phyloP scores from a whole-genome alignment of 2,888 invertebrate species.

The Spilosoma lubricipeda region DNA sequence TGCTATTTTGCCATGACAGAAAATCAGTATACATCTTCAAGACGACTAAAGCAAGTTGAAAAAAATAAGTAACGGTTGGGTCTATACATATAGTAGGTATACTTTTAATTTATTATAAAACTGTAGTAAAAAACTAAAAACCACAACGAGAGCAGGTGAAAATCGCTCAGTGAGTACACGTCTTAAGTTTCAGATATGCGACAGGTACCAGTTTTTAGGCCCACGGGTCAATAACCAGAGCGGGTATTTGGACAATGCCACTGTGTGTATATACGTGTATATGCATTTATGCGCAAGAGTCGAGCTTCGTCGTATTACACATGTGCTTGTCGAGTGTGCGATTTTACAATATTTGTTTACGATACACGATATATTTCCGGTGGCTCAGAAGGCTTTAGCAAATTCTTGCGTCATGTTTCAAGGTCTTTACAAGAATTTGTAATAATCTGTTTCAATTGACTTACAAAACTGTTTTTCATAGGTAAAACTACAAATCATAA shows the following conservation, averaged over 20 bases:
- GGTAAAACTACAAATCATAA: not conserved
- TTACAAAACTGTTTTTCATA: not conserved
- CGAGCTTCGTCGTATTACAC: conserved; percentile 46
- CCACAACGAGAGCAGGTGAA: not conserved
- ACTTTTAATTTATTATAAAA: not conserved
- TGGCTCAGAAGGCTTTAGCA: conserved; percentile 36
- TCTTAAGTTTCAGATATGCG: conserved; percentile 49
- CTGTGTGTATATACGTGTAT: conserved; percentile 39
- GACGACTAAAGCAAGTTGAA: not conserved
- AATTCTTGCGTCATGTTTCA: conserved; percentile 46
- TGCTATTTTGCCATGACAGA: too few species aligned
- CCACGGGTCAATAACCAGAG: conserved; percentile 79
- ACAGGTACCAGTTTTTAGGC: conserved; percentile 67
- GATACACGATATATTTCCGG: conserved; percentile 50
- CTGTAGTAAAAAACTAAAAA: not conserved
- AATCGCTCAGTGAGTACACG: conserved; percentile 12
- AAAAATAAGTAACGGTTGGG: too few species aligned
- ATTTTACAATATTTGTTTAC: conserved; percentile 48
- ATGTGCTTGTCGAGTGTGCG: conserved; percentile 52
- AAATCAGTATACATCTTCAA: not conserved
- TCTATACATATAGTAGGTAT: too few species aligned
- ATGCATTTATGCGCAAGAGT: conserved; percentile 24
- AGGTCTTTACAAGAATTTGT: conserved; percentile 24
- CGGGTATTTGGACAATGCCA: conserved; percentile 73
- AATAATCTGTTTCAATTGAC: conserved; percentile 15